These are phyloP conservation scores for Saturnia japonica DNA, from an alignment of 2,888 invertebrate species.

Conservation along the genomic window DNA sequence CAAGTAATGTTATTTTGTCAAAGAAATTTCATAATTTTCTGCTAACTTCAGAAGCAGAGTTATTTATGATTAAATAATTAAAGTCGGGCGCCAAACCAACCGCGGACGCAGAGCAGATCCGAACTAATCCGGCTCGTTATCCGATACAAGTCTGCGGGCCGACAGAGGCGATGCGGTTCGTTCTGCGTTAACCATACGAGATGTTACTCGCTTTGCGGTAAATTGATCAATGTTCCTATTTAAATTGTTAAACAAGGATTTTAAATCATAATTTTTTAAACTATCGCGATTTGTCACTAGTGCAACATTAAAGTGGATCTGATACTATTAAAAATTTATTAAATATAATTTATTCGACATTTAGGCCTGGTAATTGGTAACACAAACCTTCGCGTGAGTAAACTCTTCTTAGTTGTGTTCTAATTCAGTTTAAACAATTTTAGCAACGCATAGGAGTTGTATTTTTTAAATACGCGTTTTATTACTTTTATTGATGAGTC, in stretches of 20 bases:
- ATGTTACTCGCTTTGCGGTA: not conserved
- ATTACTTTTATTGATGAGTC: too few relatives aligned
- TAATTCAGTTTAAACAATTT: too few relatives aligned
- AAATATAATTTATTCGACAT: not conserved
- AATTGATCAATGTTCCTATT: not conserved
- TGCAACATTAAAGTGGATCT: not conserved
- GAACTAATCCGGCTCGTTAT: slow-evolving; percentile 22
- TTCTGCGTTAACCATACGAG: slow-evolving; percentile 8
- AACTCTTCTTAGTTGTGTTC: too few relatives aligned
- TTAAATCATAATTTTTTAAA: not conserved
- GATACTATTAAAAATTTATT: not conserved
- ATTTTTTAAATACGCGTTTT: too few relatives aligned
- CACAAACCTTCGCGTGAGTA: too few relatives aligned
- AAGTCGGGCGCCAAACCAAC: slow-evolving; percentile 22
- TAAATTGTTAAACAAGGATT: slow-evolving; percentile 1
- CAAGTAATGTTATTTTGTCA: not conserved
- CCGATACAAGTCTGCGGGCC: slow-evolving; percentile 21
- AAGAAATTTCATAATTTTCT: not conserved
- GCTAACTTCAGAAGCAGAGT: not conserved
- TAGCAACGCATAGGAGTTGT: too few relatives aligned
- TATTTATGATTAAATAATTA: slow-evolving; percentile 22
- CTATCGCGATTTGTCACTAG: not conserved
- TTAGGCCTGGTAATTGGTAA: not conserved
- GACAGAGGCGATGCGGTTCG: slow-evolving; percentile 17
- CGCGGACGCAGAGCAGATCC: slow-evolving; percentile 11